Evolutionary conservation across 2,113 vertebrate genomes (phyloP), one percentile per base, ranked within the genome.

Genomic region (Butastur rufipennis): DNA sequence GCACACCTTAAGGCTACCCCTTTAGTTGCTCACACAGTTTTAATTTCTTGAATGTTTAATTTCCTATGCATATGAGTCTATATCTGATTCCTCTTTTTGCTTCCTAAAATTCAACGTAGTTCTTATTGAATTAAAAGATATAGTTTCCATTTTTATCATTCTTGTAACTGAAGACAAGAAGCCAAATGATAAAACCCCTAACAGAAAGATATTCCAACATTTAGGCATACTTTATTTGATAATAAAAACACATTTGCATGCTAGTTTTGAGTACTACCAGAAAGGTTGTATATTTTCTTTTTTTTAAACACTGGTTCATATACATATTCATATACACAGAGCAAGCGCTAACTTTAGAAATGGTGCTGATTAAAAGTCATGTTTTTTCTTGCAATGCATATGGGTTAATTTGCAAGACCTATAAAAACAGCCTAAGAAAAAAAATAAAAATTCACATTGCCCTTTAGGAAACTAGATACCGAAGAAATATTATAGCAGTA

Each of bases 401-500:
- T 97, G 90, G 97, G 96, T 97, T 98, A 98, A 98, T 98, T 98
- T 98, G 95, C 97, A 98, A 98, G 96, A 95, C 86, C 83, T 97
- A 98, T 93, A 97, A 96, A 97, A 96, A 98, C 88, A 96, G 96
- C 93, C 95, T 94, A 59, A 40, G 47, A 67, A 75, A 63, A 75
- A 71, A 68, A 27, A 73, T 23, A 34, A 86, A 93, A 93, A 98
- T 98, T 98, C 93, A 88, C 97, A 86, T 97, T 98, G 98, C 98
- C 98, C 98, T 99, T 98, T 99, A 98, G 97, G 99, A 98, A 99
- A 99, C 98, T 81, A 96, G 98, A 99, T 98, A 98, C 98, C 94
- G 62, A 98, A 98, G 98, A 99, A 99, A 99, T 99, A 99, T 98
- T 99, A 98, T 98, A 98, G 99, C 98, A 99, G 99, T 97, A 97